Percentiles rank a stretch among this genome's conserved stretches.
Evolutionary conservation across 2,113 vertebrate genomes (phyloP).

Genomic region (Phrynosoma platyrhinos): DNA sequence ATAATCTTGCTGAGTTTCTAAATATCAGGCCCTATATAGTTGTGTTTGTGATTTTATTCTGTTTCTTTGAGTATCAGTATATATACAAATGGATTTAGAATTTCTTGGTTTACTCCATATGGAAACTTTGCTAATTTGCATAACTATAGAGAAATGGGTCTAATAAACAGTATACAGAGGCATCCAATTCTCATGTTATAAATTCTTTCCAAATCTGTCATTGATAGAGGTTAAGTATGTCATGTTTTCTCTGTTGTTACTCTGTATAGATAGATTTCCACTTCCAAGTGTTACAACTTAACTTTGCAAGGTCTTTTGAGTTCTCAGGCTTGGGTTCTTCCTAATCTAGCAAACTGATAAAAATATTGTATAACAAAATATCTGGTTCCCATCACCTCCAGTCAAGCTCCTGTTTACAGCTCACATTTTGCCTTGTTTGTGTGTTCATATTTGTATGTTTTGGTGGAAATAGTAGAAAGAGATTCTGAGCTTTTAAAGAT

Average conservation of each 20-base stretch:
- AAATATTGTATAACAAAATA: not conserved
- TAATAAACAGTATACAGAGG: not conserved
- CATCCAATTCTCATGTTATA: not conserved
- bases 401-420: no score
- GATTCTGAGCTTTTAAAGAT: slow-evolving; percentile 76
- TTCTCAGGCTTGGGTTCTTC: not conserved
- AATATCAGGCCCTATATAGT: no score
- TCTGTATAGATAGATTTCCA: not conserved
- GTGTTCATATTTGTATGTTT: not conserved
- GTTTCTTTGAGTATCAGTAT: not conserved
- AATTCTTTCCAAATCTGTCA: not conserved
- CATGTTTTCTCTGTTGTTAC: not conserved
- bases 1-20: no score
- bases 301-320: not conserved
- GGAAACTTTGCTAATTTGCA: not conserved
- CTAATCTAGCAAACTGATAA: no score
- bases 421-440: not conserved
- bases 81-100: not conserved
- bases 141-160: not conserved
- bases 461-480: slow-evolving; percentile 43
- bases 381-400: not conserved
- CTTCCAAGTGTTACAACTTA: not conserved
- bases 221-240: not conserved
- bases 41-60: not conserved
- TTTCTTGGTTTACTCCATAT: not conserved